Evolutionary conservation across 2,113 vertebrate species (phyloP).

Genomic region (Lophotis ruficrista): DNA sequence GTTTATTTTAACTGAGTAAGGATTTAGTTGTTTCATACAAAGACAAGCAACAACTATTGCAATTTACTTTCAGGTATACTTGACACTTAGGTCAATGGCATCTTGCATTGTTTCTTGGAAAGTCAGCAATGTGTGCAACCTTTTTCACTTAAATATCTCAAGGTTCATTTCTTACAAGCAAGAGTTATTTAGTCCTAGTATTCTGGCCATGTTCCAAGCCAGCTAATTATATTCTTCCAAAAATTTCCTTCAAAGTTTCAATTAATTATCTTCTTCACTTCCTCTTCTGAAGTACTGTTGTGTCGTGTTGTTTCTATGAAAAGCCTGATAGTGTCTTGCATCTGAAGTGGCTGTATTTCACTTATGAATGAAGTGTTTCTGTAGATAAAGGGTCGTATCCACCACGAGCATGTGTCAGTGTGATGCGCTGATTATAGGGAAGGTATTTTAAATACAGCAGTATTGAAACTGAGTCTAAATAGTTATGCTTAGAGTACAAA

Average conservation of each 20-base stretch:
- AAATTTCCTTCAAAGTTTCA: background rate
- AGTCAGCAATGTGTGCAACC: background rate
- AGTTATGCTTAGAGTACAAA: background rate
- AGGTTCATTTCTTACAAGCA: background rate
- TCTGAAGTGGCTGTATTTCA: background rate
- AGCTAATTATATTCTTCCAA: constrained; percentile 7
- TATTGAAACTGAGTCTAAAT: background rate
- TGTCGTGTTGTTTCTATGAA: background rate
- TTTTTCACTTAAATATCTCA: background rate
- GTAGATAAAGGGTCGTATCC: background rate
- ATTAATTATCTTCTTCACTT: background rate
- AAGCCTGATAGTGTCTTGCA: background rate
- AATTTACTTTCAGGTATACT: background rate
- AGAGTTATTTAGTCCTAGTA: background rate
- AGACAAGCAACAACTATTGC: background rate
- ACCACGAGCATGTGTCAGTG: background rate
- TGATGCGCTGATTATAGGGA: background rate
- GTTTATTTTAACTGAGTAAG: background rate
- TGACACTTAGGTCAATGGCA: background rate
- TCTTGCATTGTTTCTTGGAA: background rate
- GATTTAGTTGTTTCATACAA: background rate
- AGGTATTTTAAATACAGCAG: background rate
- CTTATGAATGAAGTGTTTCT: background rate
- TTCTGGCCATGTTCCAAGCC: background rate
- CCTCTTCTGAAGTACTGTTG: background rate